Evolutionary conservation across 2,888 invertebrate species (phyloP), one percentile per base, ranked within the genome.

Genomic region (Tinea trinotella): DNA sequence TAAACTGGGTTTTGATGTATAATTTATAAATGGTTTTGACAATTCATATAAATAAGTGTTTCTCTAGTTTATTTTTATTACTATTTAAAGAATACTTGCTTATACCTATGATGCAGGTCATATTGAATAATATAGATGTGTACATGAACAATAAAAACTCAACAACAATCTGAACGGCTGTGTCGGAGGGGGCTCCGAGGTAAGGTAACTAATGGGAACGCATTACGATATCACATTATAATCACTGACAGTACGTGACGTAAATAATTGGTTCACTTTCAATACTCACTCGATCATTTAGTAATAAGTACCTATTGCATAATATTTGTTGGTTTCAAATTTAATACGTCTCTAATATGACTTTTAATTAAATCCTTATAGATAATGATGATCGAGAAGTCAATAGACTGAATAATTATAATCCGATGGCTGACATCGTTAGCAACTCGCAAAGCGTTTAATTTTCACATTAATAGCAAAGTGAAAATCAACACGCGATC

Each of bases 181-280:
- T 3, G 20, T 50, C 22, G 24, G 18, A 52, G 52, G 61, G 59
- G 56, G 53, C 55, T 55, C 61, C 57, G 58, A 64, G 61, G 62
- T 63, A 65, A 65, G 67, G 68, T 35, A 70, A 71, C 46, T 59
- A 66, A 65, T 65, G 57, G 60, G 58, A 65, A 75, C 74, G 70
- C 65, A 67, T 59, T 60, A 57, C 58, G 76, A 75, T 73, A 77
- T 3, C 3, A n/a, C 30, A 40, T n/a, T 20, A 53, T 53, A 53
- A 53, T 40, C 53, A 19, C 53, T 20, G 19, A 18, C 40, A 53
- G 18, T 19, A 40, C 53, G 40, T 53, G 40, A 53, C 36, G 22
- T 36, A 36, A 53, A 53, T 53, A 40, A 53, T 36, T 53, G 18
- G 6, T 36, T 53, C 13, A 35, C 35, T 53, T 35, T 36, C 53